A percentile compares a stretch with the other conserved stretches of the same genome.
These are phyloP conservation scores for Andrena bucephala DNA, from an alignment of 2,888 invertebrate species.

Conservation along the genomic window DNA sequence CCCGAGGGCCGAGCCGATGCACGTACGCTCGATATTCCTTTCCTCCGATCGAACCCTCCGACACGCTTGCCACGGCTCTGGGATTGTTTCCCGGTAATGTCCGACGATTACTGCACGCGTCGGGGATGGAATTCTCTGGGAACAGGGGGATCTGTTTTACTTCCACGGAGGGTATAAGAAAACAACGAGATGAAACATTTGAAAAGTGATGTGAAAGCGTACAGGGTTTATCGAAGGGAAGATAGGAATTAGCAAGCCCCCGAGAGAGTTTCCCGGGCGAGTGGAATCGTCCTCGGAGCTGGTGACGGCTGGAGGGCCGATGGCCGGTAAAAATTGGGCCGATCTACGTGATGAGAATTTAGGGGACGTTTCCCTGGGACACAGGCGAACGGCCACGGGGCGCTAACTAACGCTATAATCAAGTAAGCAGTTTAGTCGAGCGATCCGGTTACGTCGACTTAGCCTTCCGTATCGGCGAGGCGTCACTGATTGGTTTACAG, in stretches of 20 bases:
- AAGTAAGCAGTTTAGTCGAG: slow-evolving; percentile 76
- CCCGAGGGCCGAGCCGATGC: slow-evolving; percentile 53
- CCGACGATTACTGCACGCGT: background rate
- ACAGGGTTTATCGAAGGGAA: background rate
- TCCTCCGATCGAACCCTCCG: slow-evolving; percentile 8
- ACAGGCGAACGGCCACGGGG: slow-evolving; percentile 47
- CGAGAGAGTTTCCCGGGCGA: background rate
- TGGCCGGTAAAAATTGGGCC: slow-evolving; percentile 48
- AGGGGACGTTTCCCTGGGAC: slow-evolving; percentile 17
- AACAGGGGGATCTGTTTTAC: background rate
- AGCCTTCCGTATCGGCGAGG: slow-evolving; percentile 72
- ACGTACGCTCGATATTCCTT: slow-evolving; percentile 57
- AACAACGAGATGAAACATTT: background rate
- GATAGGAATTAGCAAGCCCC: background rate
- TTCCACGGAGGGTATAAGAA: background rate
- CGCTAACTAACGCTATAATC: slow-evolving; percentile 73
- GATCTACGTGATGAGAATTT: slow-evolving; percentile 66
- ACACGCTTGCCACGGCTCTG: background rate
- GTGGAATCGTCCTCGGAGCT: slow-evolving; percentile 26
- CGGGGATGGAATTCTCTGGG: background rate
- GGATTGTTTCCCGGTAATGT: background rate
- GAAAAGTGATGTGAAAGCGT: no score
- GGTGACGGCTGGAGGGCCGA: slow-evolving; percentile 24
- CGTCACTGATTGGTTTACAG: slow-evolving; percentile 80
- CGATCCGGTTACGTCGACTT: slow-evolving; percentile 76